These are phyloP conservation scores for Leistus spinibarbis DNA, from an alignment of 2,888 invertebrate species.

Conservation along the genomic window DNA sequence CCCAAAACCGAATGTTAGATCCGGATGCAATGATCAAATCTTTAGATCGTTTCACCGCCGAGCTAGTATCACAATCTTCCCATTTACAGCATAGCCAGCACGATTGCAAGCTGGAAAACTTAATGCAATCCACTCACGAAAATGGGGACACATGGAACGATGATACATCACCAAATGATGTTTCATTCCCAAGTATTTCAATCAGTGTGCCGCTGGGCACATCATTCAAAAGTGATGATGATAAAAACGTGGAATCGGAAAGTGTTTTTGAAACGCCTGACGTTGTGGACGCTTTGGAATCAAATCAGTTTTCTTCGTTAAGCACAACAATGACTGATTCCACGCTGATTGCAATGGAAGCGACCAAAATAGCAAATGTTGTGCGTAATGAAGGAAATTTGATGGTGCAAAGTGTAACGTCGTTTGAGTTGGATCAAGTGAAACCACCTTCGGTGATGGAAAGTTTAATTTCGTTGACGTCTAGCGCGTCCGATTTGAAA, in stretches of 20 bases:
- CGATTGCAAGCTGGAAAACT: constrained; percentile 44
- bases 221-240: constrained; percentile 67
- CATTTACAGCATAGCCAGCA: constrained; percentile 59
- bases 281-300: constrained; percentile 35
- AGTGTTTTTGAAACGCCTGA: constrained; percentile 33
- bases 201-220: constrained; percentile 67
- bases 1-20: constrained; percentile 59
- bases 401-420: constrained; percentile 64
- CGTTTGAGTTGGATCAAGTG: constrained; percentile 74
- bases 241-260: constrained; percentile 41
- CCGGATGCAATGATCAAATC: constrained; percentile 73
- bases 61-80: constrained; percentile 68
- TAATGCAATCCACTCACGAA: constrained; percentile 45
- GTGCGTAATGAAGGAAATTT: constrained; percentile 58
- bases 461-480: constrained; percentile 64
- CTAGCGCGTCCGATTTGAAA: constrained; percentile 41
- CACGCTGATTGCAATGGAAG: constrained; percentile 75
- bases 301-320: constrained; percentile 54
- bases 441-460: constrained; percentile 81
- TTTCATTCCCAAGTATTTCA: constrained; percentile 82
- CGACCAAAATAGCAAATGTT: constrained; percentile 70
- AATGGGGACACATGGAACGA: constrained; percentile 80
- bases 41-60: constrained; percentile 68
- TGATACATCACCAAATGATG: constrained; percentile 76
- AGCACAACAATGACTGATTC: constrained; percentile 69